Percentiles rank a stretch among this genome's conserved stretches.
These are phyloP conservation scores for Eupithecia insigniata DNA, from an alignment of 2,888 invertebrate species.

Conservation along the genomic window DNA sequence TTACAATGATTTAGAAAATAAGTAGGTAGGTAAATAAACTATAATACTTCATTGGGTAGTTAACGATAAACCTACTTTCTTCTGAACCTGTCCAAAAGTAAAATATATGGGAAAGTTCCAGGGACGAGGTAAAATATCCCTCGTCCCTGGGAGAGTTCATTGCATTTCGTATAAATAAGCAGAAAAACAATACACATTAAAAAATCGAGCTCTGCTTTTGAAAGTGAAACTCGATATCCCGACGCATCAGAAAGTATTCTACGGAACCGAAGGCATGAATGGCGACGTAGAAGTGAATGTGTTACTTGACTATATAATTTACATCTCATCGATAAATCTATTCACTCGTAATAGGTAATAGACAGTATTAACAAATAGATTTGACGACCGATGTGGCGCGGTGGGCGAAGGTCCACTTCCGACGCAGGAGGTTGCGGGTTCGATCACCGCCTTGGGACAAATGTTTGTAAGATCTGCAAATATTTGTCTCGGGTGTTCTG, in stretches of 20 bases:
- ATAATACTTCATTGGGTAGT: neutral
- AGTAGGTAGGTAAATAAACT: neutral
- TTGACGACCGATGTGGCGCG: too few species aligned
- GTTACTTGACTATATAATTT: slow-evolving; percentile 28
- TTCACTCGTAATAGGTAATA: slow-evolving; percentile 10
- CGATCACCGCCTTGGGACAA: too few species aligned
- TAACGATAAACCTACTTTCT: neutral
- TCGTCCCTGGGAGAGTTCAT: neutral
- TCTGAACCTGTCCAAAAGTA: neutral
- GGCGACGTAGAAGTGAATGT: slow-evolving; percentile 31
- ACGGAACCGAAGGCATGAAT: slow-evolving; percentile 15
- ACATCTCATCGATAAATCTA: slow-evolving; percentile 8
- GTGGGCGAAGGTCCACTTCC: too few species aligned
- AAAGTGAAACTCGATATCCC: slow-evolving; percentile 18
- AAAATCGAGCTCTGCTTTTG: neutral
- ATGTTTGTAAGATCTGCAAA: too few species aligned
- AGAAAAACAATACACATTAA: neutral
- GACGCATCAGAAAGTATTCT: slow-evolving; percentile 36
- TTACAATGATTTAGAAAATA: too few species aligned
- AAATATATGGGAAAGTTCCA: too few species aligned
- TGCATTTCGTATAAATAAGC: neutral
- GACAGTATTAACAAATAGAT: neutral
- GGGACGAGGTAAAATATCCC: too few species aligned
- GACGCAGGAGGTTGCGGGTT: too few species aligned
- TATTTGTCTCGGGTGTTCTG: too few species aligned